phyloP scores from a whole-genome alignment of 1,140 invertebrate genomes.

The Pogonomyrmex californicus region DNA sequence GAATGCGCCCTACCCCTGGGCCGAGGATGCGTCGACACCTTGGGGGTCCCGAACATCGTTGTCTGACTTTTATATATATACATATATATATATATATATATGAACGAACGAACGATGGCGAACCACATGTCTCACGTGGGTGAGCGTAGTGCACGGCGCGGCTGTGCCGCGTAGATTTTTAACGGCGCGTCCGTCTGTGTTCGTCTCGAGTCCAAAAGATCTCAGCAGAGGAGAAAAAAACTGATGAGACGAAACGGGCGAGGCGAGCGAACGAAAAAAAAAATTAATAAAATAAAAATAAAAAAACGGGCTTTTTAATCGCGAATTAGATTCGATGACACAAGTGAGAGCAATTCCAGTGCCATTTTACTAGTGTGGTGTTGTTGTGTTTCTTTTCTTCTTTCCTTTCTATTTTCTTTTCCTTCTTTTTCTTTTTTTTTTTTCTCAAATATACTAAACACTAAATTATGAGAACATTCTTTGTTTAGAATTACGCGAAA shows the following conservation, averaged over 20 bases:
- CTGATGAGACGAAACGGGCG: conserved; percentile 59
- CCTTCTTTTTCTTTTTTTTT: conserved; percentile 4
- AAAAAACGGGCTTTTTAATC: conserved; percentile 83
- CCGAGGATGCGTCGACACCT: conserved; percentile 24
- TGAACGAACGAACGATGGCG: conserved; percentile 61
- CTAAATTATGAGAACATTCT: conserved; percentile 53
- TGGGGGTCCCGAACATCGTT: conserved; percentile 61
- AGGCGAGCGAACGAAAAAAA: conserved; percentile 59
- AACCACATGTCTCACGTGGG: conserved; percentile 46
- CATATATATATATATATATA: conserved; percentile 54
- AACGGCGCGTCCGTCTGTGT: conserved; percentile 68
- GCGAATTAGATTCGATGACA: conserved; percentile 83
- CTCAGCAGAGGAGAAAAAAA: conserved; percentile 68
- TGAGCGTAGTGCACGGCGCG: conserved; percentile 59
- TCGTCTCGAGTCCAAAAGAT: conserved; percentile 71
- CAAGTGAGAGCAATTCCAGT: conserved; percentile 87
- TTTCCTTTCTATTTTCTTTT: conserved; percentile 39
- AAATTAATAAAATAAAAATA: conserved; percentile 75
- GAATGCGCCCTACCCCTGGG: conserved; percentile 68
- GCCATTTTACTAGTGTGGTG: conserved; percentile 87
- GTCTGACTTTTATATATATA: conserved; percentile 79
- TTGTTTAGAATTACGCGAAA: conserved; percentile 81
- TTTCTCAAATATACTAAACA: conserved; percentile 18
- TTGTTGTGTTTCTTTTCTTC: conserved; percentile 81
- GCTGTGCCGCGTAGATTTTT: conserved; percentile 62